Base-by-base conservation (phyloP, 2,113 vertebrate genomes). In the Antennarius striatus region DNA sequence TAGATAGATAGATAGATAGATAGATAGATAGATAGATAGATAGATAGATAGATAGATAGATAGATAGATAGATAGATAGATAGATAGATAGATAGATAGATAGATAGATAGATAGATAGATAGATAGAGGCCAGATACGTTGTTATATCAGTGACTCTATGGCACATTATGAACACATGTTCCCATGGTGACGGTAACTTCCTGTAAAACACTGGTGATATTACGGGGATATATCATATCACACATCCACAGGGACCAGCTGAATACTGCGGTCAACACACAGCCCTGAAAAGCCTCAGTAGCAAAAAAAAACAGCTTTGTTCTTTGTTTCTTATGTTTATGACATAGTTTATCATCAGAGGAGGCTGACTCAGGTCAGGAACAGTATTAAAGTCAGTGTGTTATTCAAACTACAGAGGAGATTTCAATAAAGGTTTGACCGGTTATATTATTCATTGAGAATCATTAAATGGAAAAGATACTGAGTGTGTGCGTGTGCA, bases 181-280 rank as follows among this genome's bases (percentile, higher is more conserved):
- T 80, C 79, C 75, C 80, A 79, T 76, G 62, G 36, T 53, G 14
- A 39, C 45, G 28, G 67, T 51, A 51, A 5, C 63, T 54, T 50
- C 17, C 32, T 47, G 62, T 32, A 69, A 63, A 71, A 29, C 56
- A 62, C 52, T 53, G 48, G 68, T 6, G 75, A 22, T 22, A 22
- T 22, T 22, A 22, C 22, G 17, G 1, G 0, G 12, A 12, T 40
- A 22, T 22, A 22, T 22, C 22, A 22, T 22, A 22, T 22, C 22
- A 22, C 22, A 22, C 22, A 22, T 60, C 71, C 47, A 46, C 51
- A 49, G 22, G 28, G 69, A 43, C 16, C 14, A 11, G 51, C 66
- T 61, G n/a, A 77, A 42, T 53, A 15, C 50, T 60, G 51, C 0
- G 3, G 22, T 56, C 47, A 46, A 48, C 14, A 6, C 43, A 56